Base-by-base conservation (phyloP, 1,140 invertebrate genomes). In the Sycobia sp. region DNA sequence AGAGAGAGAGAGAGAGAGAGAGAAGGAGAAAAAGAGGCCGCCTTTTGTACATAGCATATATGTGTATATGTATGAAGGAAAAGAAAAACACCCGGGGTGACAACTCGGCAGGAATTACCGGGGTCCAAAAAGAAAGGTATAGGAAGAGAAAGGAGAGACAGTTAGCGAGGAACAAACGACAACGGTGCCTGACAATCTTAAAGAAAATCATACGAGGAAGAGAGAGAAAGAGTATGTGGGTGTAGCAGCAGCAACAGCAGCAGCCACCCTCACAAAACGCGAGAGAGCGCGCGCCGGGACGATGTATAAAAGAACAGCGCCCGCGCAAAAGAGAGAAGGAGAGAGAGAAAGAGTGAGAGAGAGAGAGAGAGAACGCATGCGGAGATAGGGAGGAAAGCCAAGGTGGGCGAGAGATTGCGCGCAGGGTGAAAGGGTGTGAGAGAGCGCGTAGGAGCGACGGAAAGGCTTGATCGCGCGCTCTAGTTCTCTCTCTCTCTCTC, bases 391-490 rank as follows among this genome's bases (percentile, higher is more conserved):
- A 27, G 3, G 16, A 27, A n/a, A 47, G 16, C 39, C 39, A 27
- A 43, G 32, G 58, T 46, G 32, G 39, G 41, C 46, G 65, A 62
- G 67, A 61, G 66, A 38, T 58, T 60, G 65, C 55, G 57, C 57
- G 29, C 16, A 46, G 64, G 46, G 8, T 11, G 47, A 20, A 43
- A 60, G 41, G 53, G 57, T 47, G 49, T 62, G 60, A 57, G 61
- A 27, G 23, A 13, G 44, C 16, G 44, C 27, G 23, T 25, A 47
- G 44, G 13, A 29, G 67, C 63, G 56, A 54, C 62, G 46, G 58
- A 66, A 34, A 47, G 43, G 62, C n/a, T n/a, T n/a, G n/a, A n/a
- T n/a, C n/a, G n/a, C n/a, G n/a, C n/a, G n/a, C n/a, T n/a, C n/a
- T n/a, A n/a, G n/a, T n/a, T n/a, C n/a, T n/a, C n/a, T n/a, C n/a